Conservation (phyloP, 2,797 vertebrate species). For the Anolis apletophallus region DNA sequence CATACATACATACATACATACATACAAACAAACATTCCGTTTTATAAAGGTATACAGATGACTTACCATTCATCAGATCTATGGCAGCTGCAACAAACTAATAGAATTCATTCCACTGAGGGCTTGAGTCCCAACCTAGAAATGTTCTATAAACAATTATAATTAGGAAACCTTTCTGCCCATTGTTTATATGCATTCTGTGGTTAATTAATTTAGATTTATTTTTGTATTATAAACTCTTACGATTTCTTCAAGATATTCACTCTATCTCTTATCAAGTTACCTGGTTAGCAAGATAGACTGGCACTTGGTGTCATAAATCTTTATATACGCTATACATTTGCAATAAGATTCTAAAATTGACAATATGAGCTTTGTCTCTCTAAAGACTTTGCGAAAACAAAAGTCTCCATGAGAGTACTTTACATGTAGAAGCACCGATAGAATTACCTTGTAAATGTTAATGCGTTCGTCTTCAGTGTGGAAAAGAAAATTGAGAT, state of each 20-base stretch:
- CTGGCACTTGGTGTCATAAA: constrained; percentile 13
- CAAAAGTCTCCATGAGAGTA: constrained; percentile 28
- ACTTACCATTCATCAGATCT: too few species aligned
- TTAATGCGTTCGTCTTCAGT: constrained; percentile 21
- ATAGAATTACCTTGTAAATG: constrained; percentile 30
- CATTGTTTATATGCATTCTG: not conserved
- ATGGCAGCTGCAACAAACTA: too few species aligned
- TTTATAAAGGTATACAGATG: too few species aligned
- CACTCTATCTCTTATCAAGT: constrained; percentile 21
- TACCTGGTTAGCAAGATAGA: not conserved
- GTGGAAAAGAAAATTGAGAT: constrained; percentile 32
- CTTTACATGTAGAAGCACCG: constrained; percentile 16
- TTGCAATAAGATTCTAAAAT: not conserved
- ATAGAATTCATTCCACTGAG: not conserved
- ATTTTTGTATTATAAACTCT: not conserved
- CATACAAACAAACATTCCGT: too few species aligned
- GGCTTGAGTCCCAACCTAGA: not conserved
- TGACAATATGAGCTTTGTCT: constrained; percentile 30
- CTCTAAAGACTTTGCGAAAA: constrained; percentile 16
- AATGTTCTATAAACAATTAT: not conserved
- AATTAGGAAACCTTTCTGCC: not conserved
- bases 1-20: too few species aligned
- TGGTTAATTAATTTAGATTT: not conserved
- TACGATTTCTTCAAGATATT: constrained; percentile 36
- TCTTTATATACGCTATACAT: constrained; percentile 36